A percentile compares a stretch with the other conserved stretches of the same genome.
Conservation (phyloP, 2,888 invertebrate genomes). For the Aspidapion aeneum region DNA sequence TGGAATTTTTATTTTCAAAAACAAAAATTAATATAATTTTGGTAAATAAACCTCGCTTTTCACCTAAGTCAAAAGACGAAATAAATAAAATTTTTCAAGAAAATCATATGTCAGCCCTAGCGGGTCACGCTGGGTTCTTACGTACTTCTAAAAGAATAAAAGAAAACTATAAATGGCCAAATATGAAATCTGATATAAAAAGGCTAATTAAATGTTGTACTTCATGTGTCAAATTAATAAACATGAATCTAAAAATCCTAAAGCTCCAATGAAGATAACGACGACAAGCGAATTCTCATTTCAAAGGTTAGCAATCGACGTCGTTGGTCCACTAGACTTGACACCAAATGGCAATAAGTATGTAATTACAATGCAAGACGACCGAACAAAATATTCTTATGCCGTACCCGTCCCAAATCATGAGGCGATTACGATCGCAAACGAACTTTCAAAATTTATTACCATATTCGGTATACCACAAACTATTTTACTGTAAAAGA, state of each 20-base stretch:
- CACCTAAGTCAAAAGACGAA: conserved; percentile 16
- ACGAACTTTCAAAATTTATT: conserved; percentile 34
- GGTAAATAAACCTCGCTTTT: conserved; percentile 17
- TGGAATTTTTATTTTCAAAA: conserved; percentile 15
- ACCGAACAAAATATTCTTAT: conserved; percentile 25
- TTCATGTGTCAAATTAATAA: conserved; percentile 32
- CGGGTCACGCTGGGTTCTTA: conserved; percentile 29
- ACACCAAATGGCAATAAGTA: conserved; percentile 30
- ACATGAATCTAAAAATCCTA: conserved; percentile 20
- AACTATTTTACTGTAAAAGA: conserved; percentile 38
- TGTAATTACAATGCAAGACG: conserved; percentile 31
- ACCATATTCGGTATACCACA: conserved; percentile 39
- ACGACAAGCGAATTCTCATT: conserved; percentile 32
- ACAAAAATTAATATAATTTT: conserved; percentile 27
- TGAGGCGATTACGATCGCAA: conserved; percentile 16
- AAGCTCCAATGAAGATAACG: conserved; percentile 36
- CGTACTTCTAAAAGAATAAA: conserved; percentile 29
- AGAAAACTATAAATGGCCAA: conserved; percentile 31
- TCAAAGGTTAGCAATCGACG: conserved; percentile 33
- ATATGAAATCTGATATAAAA: conserved; percentile 37
- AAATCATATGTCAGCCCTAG: conserved; percentile 25
- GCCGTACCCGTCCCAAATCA: conserved; percentile 30
- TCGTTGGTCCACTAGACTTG: conserved; percentile 33
- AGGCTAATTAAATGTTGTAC: conserved; percentile 20
- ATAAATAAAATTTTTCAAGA: conserved; percentile 28